These are phyloP conservation scores for Girardia tigrina DNA, from an alignment of 2,888 invertebrate species.

Conservation along the genomic window DNA sequence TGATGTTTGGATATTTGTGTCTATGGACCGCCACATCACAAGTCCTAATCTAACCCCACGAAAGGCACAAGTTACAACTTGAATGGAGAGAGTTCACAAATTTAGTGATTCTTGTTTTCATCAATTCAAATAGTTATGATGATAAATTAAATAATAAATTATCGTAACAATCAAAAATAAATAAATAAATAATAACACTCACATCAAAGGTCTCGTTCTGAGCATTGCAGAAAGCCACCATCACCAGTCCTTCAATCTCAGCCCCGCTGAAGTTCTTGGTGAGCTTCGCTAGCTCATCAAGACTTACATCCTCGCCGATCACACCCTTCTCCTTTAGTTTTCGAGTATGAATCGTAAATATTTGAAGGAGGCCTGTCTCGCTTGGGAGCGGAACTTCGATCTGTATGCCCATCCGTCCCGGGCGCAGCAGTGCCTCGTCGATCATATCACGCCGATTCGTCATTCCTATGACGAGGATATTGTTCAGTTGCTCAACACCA, in stretches of 20 bases:
- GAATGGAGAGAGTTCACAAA: too few species aligned
- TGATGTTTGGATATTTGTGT: too few species aligned
- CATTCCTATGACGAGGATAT: constrained; percentile 81
- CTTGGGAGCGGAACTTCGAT: constrained; percentile 69
- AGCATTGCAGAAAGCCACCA: constrained; percentile 84
- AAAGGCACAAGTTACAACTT: too few species aligned
- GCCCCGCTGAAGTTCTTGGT: constrained; percentile 92
- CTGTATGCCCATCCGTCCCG: constrained; percentile 49
- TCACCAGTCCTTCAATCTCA: constrained; percentile 78
- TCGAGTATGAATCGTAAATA: constrained; percentile 82
- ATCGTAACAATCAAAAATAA: too few species aligned
- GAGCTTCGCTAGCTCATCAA: constrained; percentile 62
- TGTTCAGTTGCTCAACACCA: constrained; percentile 94
- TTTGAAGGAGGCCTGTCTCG: constrained; percentile 79
- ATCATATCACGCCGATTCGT: constrained; percentile 82
- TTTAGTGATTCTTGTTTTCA: too few species aligned
- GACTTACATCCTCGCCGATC: constrained; percentile 70
- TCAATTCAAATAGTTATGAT: too few species aligned
- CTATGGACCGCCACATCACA: too few species aligned
- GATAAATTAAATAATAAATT: too few species aligned
- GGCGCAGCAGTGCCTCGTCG: constrained; percentile 68
- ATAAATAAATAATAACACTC: too few species aligned
- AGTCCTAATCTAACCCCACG: too few species aligned
- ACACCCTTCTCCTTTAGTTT: constrained; percentile 82
- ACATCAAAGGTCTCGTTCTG: constrained; percentile 62